These are phyloP conservation scores for Escarpia spicata DNA, from an alignment of 2,888 invertebrate species.

Conservation along the genomic window DNA sequence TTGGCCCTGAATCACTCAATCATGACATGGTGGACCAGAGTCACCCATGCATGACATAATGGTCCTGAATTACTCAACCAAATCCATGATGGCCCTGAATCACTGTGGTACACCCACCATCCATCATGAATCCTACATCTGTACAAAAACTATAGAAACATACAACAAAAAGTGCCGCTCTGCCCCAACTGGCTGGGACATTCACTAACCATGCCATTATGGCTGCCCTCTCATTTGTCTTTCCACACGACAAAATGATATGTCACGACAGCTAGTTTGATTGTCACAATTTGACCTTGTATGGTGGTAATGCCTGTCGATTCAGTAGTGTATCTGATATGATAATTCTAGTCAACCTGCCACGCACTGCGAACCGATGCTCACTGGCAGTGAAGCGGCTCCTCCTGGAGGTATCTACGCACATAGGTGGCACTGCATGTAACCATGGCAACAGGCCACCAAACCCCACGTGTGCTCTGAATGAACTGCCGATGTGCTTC, in stretches of 20 bases:
- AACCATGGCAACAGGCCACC: not conserved
- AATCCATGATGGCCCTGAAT: no score
- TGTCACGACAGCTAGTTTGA: not conserved
- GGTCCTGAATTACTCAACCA: no score
- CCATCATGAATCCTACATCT: not conserved
- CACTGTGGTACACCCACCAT: no score
- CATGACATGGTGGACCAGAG: no score
- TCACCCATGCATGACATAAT: no score
- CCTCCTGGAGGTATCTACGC: not conserved
- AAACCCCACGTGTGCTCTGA: no score
- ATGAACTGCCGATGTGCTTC: no score
- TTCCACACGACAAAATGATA: constrained; percentile 4
- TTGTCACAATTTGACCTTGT: not conserved
- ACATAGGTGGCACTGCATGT: not conserved
- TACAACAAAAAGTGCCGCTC: not conserved
- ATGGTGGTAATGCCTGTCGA: not conserved
- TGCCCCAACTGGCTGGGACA: not conserved
- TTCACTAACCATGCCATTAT: not conserved
- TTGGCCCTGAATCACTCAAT: no score
- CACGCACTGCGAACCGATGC: not conserved
- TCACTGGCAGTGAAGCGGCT: not conserved
- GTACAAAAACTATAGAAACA: not conserved
- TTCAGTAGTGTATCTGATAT: not conserved
- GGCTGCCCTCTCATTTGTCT: not conserved
- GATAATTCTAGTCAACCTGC: not conserved